Base-by-base conservation (phyloP, 2,888 invertebrate genomes). In the Artemia sinica region DNA sequence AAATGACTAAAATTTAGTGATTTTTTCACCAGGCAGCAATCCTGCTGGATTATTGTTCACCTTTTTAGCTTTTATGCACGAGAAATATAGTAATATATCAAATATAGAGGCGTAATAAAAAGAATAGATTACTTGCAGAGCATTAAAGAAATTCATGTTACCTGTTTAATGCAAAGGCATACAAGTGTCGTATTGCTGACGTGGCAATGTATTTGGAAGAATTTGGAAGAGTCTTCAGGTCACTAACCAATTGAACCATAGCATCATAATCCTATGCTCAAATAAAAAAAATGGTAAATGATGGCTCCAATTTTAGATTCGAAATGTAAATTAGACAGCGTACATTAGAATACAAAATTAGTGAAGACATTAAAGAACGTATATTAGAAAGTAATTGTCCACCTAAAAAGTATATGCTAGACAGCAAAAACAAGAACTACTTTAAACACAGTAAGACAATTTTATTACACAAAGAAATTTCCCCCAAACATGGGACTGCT, bases 111-210 rank as follows among this genome's bases (percentile, higher is more conserved):
- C 28, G 4, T 28, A 28, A 28, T 28, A 4, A 28, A 28, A 28
- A 28, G 28, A 28, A 28, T 28, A 28, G 2, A 28, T 28, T 28
- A 28, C 28, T 28, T 28, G 4, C 28, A 28, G 28, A 28, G 4
- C 28, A 2, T 28, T 28, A 28, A 28, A 28, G 28, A 28, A 28
- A 28, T 28, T 28, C 28, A 28, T 68, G 74, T 70, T 74, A 86
- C 86, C 88, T 83, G 79, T 97, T 98, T 73, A 98, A 82, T 49
- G 98, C 98, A 79, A 98, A 98, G 2, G 96, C 96, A 79, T 95
- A 96, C 74, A 93, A 83, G 78, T 90, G 91, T 77, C 88, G 85
- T 75, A 98, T 93, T 72, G 91, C 89, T 14, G 89, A 88, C 71
- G 92, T 91, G 75, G 89, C 89, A 50, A 91, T 85, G 77, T 89